Conservation (phyloP, 2,797 vertebrate genomes). For the Falco naumanni region DNA sequence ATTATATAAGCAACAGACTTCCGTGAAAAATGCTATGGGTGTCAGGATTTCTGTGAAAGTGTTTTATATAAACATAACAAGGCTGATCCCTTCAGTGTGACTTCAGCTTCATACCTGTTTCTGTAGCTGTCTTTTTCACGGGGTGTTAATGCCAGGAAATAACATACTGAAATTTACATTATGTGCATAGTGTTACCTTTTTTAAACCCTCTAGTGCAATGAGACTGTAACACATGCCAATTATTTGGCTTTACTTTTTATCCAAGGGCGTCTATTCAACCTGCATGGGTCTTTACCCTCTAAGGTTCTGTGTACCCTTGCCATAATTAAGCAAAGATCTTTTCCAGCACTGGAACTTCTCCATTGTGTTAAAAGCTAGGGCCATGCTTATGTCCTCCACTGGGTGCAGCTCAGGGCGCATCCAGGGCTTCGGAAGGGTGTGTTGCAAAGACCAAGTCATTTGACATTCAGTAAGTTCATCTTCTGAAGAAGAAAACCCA, state of each 20-base stretch:
- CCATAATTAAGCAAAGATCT: neutral
- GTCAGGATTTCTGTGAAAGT: neutral
- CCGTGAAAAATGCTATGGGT: neutral
- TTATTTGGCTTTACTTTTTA: neutral
- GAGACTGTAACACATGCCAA: neutral
- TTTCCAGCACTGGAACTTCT: neutral
- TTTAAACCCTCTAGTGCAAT: neutral
- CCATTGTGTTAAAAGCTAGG: neutral
- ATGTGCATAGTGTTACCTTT: rapidly evolving
- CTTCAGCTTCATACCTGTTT: neutral
- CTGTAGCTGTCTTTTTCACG: neutral
- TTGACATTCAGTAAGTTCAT: neutral
- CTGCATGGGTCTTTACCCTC: neutral
- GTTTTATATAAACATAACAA: neutral
- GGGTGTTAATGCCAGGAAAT: neutral
- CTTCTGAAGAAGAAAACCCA: neutral
- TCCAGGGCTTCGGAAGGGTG: neutral
- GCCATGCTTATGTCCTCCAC: neutral
- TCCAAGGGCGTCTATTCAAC: neutral
- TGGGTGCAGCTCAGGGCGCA: neutral
- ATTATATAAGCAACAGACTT: neutral
- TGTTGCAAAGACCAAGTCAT: neutral
- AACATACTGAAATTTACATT: neutral
- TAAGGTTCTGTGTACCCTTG: neutral
- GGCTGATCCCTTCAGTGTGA: neutral